A percentile compares a stretch with the other conserved stretches of the same genome.
Conservation (phyloP, 2,888 invertebrate species). For the Euproctis similis region DNA sequence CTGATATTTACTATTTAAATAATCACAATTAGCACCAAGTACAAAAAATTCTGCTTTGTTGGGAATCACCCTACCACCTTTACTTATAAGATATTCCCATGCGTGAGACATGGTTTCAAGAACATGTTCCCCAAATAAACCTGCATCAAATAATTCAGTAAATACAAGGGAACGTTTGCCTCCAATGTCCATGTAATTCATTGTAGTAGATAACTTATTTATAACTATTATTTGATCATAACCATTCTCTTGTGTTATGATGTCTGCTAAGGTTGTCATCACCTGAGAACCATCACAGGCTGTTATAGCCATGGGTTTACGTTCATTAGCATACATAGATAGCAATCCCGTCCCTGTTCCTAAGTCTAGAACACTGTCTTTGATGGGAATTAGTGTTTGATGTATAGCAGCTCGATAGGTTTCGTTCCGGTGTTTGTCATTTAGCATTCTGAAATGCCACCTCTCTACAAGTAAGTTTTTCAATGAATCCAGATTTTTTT, state of each 20-base stretch:
- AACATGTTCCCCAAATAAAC: conserved; percentile 84
- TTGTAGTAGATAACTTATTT: conserved; percentile 76
- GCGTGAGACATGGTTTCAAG: conserved; percentile 81
- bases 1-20: conserved; percentile 65
- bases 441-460: conserved; percentile 91
- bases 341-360: conserved; percentile 87
- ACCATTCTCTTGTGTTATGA: conserved; percentile 62
- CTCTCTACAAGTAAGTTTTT: conserved; percentile 82
- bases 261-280: conserved; percentile 77
- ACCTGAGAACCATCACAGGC: conserved; percentile 81
- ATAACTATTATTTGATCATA: conserved; percentile 69
- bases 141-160: conserved; percentile 88
- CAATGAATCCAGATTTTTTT: conserved; percentile 80
- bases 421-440: conserved; percentile 68
- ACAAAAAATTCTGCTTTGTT: conserved; percentile 78
- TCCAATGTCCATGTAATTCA: conserved; percentile 70
- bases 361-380: conserved; percentile 80
- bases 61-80: conserved; percentile 76
- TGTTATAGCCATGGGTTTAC: conserved; percentile 71
- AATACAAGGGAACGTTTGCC: conserved; percentile 78
- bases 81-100: conserved; percentile 75
- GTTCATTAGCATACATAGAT: conserved; percentile 79
- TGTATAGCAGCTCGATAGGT: conserved; percentile 73
- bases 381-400: conserved; percentile 57
- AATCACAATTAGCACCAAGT: conserved; percentile 76